Evolutionary conservation across 2,797 vertebrate genomes (phyloP), one percentile per base, ranked within the genome.

Genomic region (Margarornis squamiger): DNA sequence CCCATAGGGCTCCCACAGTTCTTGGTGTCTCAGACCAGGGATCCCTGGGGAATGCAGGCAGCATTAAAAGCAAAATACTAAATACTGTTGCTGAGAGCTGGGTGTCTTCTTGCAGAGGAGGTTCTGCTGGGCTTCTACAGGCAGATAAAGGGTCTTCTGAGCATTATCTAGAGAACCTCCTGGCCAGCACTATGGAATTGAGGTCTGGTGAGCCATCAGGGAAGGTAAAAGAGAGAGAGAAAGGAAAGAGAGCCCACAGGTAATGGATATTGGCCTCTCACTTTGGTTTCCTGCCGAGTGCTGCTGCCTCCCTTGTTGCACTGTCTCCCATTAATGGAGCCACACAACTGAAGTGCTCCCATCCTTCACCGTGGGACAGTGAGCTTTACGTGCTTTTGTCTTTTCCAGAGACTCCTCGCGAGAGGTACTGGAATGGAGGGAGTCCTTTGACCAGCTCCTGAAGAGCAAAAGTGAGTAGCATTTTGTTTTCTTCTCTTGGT

Each of bases 401-500:
- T 97, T 90, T 96, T 96, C 39, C 94, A 98, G 97, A 96, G 96
- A 96, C 71, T 94, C 97, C 74, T 96, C 97, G 21, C 97, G 59
- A 94, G 98, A 98, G 15, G 97, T 96, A 29, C 96, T 98, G 8
- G 97, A 96, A 48, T 98, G 98, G 98, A 97, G 91, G 46, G 98
- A 98, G 51, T 98, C 98, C 8, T 98, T 98, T 3, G 97, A 97
- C 65, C 95, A 95, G 67, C 96, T 98, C 27, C 96, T 98, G 93
- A 98, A 94, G 92, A 98, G 98, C 93, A 98, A 97, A 97, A 97
- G 98, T 98, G 88, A 98, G 98, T 98, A 85, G 22, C 48, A 72
- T 49, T 72, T 82, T 39, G 16, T 94, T 90, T 85, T 62, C 29
- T 78, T 70, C 57, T 45, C 39, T 70, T 27, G 71, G 38, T 81